A percentile compares a stretch with the other conserved stretches of the same genome.
phyloP scores from a whole-genome alignment of 2,797 vertebrate species.

The Halcyon smyrnensis region DNA sequence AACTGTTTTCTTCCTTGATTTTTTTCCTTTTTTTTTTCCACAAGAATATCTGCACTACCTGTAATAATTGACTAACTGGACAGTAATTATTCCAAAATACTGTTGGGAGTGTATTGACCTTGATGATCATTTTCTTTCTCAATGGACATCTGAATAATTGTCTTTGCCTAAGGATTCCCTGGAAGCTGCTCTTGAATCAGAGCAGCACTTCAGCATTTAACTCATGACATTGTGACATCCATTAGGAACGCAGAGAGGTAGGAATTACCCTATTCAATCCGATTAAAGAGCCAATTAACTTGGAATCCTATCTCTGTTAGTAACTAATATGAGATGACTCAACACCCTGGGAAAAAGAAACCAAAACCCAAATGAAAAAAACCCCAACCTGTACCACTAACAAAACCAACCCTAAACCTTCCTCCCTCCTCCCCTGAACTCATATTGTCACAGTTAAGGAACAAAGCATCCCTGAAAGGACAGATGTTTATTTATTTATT shows the following conservation, averaged over 20 bases:
- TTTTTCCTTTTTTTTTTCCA: too few relatives aligned
- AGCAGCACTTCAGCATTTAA: constrained; percentile 24
- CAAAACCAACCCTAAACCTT: neutral
- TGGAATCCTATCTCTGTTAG: neutral
- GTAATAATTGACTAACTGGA: neutral
- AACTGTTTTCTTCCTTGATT: neutral
- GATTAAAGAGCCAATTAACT: constrained; percentile 64
- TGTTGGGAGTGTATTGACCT: neutral
- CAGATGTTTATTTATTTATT: too few relatives aligned
- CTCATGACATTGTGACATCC: constrained; percentile 17
- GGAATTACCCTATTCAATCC: constrained; percentile 54
- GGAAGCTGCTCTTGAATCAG: constrained; percentile 19
- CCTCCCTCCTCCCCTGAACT: neutral
- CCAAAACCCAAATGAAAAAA: too few relatives aligned
- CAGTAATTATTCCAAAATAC: neutral
- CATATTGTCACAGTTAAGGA: neutral
- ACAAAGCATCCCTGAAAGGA: neutral
- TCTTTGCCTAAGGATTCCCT: constrained; percentile 20
- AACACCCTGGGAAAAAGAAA: neutral
- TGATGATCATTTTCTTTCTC: neutral
- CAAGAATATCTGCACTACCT: neutral
- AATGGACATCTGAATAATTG: neutral
- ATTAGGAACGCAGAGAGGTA: constrained; percentile 25
- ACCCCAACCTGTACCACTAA: neutral
- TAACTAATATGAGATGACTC: neutral